Conservation (phyloP, 2,888 invertebrate species). For the Nezara viridula region DNA sequence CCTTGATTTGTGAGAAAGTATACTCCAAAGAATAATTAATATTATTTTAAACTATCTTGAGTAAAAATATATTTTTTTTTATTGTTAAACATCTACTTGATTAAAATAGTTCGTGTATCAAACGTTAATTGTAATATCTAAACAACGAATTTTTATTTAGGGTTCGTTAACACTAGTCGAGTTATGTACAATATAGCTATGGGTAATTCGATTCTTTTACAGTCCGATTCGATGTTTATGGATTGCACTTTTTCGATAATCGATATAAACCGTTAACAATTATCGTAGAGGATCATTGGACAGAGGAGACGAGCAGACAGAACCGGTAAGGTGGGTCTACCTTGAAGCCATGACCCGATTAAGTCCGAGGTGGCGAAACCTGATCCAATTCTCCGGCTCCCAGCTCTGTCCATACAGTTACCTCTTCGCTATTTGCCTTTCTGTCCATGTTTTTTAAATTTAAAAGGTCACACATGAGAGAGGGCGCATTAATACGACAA, state of each 20-base stretch:
- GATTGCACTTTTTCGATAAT: background rate
- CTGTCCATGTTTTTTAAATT: background rate
- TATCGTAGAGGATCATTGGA: background rate
- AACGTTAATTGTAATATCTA: too few species aligned
- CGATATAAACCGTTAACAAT: background rate
- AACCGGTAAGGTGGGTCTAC: constrained; percentile 45
- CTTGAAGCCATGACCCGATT: constrained; percentile 47
- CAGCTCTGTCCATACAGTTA: background rate
- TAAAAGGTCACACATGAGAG: background rate
- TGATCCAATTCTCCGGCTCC: constrained; percentile 18
- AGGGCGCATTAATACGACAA: background rate
- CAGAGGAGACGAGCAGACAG: background rate
- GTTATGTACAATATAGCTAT: too few species aligned
- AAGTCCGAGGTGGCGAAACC: constrained; percentile 17
- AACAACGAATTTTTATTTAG: too few species aligned
- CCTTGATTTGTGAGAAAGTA: too few species aligned
- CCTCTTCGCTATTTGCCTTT: constrained; percentile 6
- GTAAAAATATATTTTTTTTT: too few species aligned
- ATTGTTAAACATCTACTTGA: too few species aligned
- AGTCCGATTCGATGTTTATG: background rate
- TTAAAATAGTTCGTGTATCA: too few species aligned
- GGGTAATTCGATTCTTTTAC: background rate
- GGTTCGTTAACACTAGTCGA: too few species aligned
- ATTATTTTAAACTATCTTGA: too few species aligned
- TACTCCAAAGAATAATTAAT: too few species aligned